A percentile compares a stretch with the other conserved stretches of the same genome.
Evolutionary conservation across 2,113 vertebrate genomes (phyloP).

Genomic region (Notarius quadriscutis): DNA sequence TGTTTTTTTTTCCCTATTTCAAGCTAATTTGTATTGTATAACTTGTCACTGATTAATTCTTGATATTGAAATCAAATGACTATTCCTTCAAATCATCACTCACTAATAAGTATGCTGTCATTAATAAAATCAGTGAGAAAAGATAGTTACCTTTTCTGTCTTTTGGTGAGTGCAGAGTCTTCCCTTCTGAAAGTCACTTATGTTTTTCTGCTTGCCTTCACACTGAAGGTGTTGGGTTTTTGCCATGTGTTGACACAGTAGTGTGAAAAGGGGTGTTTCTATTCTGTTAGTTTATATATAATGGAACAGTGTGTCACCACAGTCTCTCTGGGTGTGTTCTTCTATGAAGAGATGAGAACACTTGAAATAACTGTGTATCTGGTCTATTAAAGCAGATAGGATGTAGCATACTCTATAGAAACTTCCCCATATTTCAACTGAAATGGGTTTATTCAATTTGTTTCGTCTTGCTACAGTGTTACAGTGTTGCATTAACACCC

Average conservation of each 20-base stretch:
- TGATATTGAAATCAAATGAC: neutral
- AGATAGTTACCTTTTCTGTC: slow-evolving; percentile 25
- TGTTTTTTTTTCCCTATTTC: neutral
- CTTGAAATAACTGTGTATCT: neutral
- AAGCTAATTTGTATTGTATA: too few relatives aligned
- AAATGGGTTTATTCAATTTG: neutral
- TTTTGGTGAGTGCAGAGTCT: neutral
- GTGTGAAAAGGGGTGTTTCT: slow-evolving; percentile 64
- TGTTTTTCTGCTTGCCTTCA: slow-evolving; percentile 1
- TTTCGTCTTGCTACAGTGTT: neutral
- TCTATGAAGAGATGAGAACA: neutral
- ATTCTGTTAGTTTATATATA: slow-evolving; percentile 70
- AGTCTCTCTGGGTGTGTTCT: slow-evolving; percentile 49
- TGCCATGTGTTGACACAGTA: slow-evolving; percentile 48
- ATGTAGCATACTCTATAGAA: neutral
- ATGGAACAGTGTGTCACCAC: slow-evolving; percentile 63
- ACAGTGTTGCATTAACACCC: neutral
- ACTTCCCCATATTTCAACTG: neutral
- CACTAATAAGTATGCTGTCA: neutral
- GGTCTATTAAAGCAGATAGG: neutral
- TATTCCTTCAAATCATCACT: neutral
- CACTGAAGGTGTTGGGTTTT: slow-evolving; percentile 36
- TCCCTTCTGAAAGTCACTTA: neutral
- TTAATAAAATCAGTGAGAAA: neutral
- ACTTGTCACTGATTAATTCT: neutral